Conservation (phyloP, 2,797 vertebrate genomes). For the Pygocentrus nattereri region DNA sequence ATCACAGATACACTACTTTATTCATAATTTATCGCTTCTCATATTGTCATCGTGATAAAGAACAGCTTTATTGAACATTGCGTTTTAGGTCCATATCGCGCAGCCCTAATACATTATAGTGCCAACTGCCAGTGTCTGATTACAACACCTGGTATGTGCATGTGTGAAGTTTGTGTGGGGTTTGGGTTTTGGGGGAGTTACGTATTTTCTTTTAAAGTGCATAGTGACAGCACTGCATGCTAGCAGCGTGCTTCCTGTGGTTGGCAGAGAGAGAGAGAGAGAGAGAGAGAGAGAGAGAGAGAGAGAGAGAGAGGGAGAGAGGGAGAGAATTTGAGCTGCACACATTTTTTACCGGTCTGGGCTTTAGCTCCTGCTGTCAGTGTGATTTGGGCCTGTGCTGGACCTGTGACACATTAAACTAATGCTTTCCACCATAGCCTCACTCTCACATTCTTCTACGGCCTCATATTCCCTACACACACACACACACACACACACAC, state of each 20-base stretch:
- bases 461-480: constrained; percentile 18
- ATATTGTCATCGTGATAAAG: too few relatives aligned
- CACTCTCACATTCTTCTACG: constrained; percentile 15
- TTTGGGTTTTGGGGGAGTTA: constrained; percentile 41
- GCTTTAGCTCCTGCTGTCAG: constrained; percentile 48
- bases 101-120: constrained; percentile 7
- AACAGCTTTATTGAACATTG: too few relatives aligned
- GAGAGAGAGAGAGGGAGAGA: constrained; percentile 20
- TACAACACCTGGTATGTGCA: constrained; percentile 54
- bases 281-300: constrained; percentile 27
- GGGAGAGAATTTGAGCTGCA: constrained; percentile 48
- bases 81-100: too few relatives aligned
- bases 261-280: constrained; percentile 36
- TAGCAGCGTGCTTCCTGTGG: constrained; percentile 61
- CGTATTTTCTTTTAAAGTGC: constrained; percentile 57
- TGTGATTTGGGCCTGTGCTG: constrained; percentile 50
- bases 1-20: too few relatives aligned
- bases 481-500: constrained; percentile 22
- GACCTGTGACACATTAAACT: constrained; percentile 57
- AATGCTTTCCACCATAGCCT: constrained; percentile 40
- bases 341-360: constrained; percentile 47
- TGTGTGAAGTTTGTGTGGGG: constrained; percentile 43
- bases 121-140: constrained; percentile 34
- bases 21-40: too few relatives aligned
- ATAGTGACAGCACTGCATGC: constrained; percentile 42